Percentiles rank a stretch among this genome's conserved stretches.
Evolutionary conservation across 2,888 invertebrate genomes (phyloP).

Genomic region (Tetragonula carbonaria): DNA sequence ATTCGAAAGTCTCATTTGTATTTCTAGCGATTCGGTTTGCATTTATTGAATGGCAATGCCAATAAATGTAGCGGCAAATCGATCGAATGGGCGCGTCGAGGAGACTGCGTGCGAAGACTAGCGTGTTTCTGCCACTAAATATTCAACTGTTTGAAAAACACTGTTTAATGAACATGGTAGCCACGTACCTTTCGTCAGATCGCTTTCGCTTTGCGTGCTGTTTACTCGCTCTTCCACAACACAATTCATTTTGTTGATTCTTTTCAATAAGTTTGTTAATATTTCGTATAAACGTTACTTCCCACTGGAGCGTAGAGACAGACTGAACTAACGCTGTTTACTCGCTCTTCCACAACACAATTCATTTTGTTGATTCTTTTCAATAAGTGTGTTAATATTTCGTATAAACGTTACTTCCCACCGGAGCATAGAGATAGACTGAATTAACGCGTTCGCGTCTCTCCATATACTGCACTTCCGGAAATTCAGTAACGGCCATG

Average conservation of each 20-base stretch:
- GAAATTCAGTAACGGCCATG: conserved; percentile 74
- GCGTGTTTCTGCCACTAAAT: conserved; percentile 46
- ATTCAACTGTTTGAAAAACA: conserved; percentile 39
- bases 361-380: conserved; percentile 47
- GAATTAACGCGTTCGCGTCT: conserved; percentile 64
- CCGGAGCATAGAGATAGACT: conserved; percentile 43
- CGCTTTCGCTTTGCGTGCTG: conserved; percentile 26
- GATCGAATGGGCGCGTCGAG: conserved; percentile 59
- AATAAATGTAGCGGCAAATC: conserved; percentile 56
- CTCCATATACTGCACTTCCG: conserved; percentile 57
- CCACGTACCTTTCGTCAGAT: conserved; percentile 64
- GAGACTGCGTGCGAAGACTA: conserved; percentile 38
- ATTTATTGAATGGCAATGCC: conserved; percentile 33
- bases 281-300: conserved; percentile 60
- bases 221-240: conserved; percentile 28
- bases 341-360: conserved; percentile 42
- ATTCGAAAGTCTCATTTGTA: conserved; percentile 2
- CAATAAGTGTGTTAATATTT: conserved; percentile 53
- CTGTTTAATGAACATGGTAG: conserved; percentile 16
- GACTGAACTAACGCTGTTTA: neutral
- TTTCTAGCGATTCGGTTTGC: conserved; percentile 17
- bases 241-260: conserved; percentile 51
- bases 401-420: conserved; percentile 53
- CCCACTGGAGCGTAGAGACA: conserved; percentile 33
- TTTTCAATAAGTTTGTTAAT: conserved; percentile 39